Conservation (phyloP, 2,113 vertebrate genomes). For the Regulus satrapa region DNA sequence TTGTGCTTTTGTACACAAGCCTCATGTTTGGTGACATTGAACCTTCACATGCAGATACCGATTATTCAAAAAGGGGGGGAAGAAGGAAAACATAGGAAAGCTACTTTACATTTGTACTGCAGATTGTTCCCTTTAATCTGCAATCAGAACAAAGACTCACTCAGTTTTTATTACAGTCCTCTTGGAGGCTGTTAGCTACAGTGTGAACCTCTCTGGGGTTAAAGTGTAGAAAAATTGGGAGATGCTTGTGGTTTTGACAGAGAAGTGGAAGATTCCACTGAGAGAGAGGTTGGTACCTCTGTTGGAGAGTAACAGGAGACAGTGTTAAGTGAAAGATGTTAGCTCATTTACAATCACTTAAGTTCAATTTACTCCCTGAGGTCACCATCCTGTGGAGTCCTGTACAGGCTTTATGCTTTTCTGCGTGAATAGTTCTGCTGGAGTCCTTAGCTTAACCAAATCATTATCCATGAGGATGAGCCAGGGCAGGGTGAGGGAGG, state of each 20-base stretch:
- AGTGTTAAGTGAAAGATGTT: conserved; percentile 53
- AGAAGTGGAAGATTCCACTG: conserved; percentile 59
- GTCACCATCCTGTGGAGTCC: not conserved
- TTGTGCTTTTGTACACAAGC: conserved; percentile 67
- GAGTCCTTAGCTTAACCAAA: conserved; percentile 1
- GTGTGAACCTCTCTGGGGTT: conserved; percentile 40
- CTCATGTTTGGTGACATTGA: conserved; percentile 68
- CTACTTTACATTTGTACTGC: conserved; percentile 36
- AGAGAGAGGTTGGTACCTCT: conserved; percentile 34
- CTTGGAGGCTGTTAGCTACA: conserved; percentile 27
- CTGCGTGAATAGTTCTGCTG: not conserved
- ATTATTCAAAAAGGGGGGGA: conserved; percentile 44
- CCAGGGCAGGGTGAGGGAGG: not conserved
- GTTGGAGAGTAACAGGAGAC: conserved; percentile 22
- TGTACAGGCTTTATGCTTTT: not conserved
- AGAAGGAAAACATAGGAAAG: conserved; percentile 49
- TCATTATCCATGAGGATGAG: not conserved
- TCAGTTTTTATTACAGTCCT: conserved; percentile 30
- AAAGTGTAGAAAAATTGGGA: conserved; percentile 67
- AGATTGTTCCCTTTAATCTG: conserved; percentile 63
- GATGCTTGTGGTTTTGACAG: conserved; percentile 55
- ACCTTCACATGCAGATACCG: conserved; percentile 53
- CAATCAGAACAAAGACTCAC: conserved; percentile 38
- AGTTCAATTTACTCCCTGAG: conserved; percentile 37
- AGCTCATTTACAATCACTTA: conserved; percentile 61